Base-by-base conservation (phyloP, 2,888 invertebrate species). In the Tuta absoluta region DNA sequence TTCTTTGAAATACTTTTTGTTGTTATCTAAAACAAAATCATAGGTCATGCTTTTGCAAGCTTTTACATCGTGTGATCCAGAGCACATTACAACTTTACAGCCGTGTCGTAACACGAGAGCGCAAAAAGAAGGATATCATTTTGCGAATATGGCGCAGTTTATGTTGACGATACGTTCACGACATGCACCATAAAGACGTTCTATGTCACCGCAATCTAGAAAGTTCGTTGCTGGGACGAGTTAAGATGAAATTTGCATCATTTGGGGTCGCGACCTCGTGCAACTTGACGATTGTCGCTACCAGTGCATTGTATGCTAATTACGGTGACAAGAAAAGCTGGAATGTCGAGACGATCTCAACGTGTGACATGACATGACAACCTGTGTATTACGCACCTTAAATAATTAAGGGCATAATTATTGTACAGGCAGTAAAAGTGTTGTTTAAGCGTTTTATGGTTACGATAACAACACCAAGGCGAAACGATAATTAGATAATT, bases 271-370 rank as follows among this genome's bases (percentile, higher is more conserved):
- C 76, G 75, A 81, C 81, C 82, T 78, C 75, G 77, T 77, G 70
- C 67, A 72, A 72, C 69, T 67, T 62, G 33, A 33, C 33, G 33
- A 10, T 33, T 8, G 73, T 74, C 75, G 90, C 91, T 90, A 89
- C 91, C 79, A 80, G 73, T 74, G 81, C 85, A 91, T 91, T 91
- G 91, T 91, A 90, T 91, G 91, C 72, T 88, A 91, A 91, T 90
- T 73, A 73, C 69, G 67, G 69, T 79, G 80, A 81, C 85, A 83
- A 76, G 73, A 45, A 70, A 68, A 68, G 74, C 72, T 66, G 76
- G 77, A 74, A 79, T 79, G 79, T 75, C 76, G 76, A 69, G 71
- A 75, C 74, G 76, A 76, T 72, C 72, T 73, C 76, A 71, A 28
- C 28, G 21, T 41, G 51, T 63, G 63, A 63, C 60, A 41, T 61